These are phyloP conservation scores for Zonotrichia leucophrys DNA, from an alignment of 2,113 vertebrate species.

Conservation along the genomic window DNA sequence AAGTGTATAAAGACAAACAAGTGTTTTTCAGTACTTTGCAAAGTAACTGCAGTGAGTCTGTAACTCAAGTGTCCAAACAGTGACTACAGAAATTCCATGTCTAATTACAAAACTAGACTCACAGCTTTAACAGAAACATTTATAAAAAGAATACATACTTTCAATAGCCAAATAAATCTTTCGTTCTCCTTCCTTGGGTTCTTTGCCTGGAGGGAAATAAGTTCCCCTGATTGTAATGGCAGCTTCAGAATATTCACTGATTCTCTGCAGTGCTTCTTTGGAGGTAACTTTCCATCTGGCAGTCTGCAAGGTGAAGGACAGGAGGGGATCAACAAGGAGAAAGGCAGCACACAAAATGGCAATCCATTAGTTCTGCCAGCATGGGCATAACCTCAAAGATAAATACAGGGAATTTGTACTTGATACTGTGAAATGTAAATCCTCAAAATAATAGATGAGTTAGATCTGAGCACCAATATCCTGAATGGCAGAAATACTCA, in stretches of 20 bases:
- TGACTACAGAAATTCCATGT: not conserved
- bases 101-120: not conserved
- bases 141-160: slow-evolving; percentile 78
- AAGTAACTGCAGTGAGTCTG: not conserved
- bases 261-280: slow-evolving; percentile 96
- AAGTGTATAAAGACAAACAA: not conserved
- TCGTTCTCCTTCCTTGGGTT: slow-evolving; percentile 96
- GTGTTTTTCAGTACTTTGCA: not conserved
- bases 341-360: not conserved
- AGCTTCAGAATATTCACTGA: slow-evolving; percentile 98
- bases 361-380: not conserved
- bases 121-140: not conserved
- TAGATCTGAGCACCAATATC: not conserved
- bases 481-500: not conserved
- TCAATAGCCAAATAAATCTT: slow-evolving; percentile 99
- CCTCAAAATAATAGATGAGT: not conserved
- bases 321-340: not conserved
- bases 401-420: not conserved
- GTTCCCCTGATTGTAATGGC: slow-evolving; percentile 98
- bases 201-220: slow-evolving; percentile 97
- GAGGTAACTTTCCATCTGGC: slow-evolving; percentile 99
- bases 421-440: not conserved
- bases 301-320: slow-evolving; percentile 77
- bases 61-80: not conserved
- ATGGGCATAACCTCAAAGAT: not conserved